Evolutionary conservation across 1,140 invertebrate species (phyloP).

Genomic region (Drosophila insularis): DNA sequence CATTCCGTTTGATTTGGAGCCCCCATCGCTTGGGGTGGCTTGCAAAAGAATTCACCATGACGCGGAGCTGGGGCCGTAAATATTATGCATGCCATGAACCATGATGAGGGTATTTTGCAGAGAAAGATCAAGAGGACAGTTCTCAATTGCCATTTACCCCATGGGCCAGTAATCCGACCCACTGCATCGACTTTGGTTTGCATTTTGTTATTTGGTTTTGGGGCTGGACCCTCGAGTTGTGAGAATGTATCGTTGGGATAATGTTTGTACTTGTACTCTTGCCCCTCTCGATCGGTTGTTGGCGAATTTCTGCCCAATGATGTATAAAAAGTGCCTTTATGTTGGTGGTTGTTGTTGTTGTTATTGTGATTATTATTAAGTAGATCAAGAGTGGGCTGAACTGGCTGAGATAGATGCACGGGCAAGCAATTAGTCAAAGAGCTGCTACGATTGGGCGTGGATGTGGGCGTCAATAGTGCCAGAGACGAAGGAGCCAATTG

Average conservation of each 20-base stretch:
- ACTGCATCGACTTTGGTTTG: slow-evolving; percentile 81
- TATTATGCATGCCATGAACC: slow-evolving; percentile 83
- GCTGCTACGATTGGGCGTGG: slow-evolving; percentile 37
- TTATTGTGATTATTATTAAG: slow-evolving; percentile 43
- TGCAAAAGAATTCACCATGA: slow-evolving; percentile 81
- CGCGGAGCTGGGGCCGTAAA: slow-evolving; percentile 78
- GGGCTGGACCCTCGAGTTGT: slow-evolving; percentile 58
- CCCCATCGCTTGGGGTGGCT: slow-evolving; percentile 63
- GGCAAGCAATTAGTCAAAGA: slow-evolving; percentile 41
- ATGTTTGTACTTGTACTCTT: slow-evolving; percentile 49
- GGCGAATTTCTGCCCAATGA: slow-evolving; percentile 30
- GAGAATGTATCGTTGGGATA: slow-evolving; percentile 78
- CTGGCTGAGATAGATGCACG: not conserved
- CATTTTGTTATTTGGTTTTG: slow-evolving; percentile 61
- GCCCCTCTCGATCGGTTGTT: slow-evolving; percentile 16
- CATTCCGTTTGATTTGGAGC: slow-evolving; percentile 73
- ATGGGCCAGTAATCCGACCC: slow-evolving; percentile 78
- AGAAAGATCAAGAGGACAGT: slow-evolving; percentile 80
- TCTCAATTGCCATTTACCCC: slow-evolving; percentile 82
- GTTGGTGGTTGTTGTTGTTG: slow-evolving; percentile 58
- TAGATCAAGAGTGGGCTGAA: slow-evolving; percentile 13
- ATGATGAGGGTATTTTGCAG: slow-evolving; percentile 83
- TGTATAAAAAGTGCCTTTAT: slow-evolving; percentile 53
- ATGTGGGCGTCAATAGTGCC: slow-evolving; percentile 6
- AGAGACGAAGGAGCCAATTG: not conserved